A percentile compares a stretch with the other conserved stretches of the same genome.
phyloP scores from a whole-genome alignment of 1,140 invertebrate genomes.

The Aporrectodea caliginosa region DNA sequence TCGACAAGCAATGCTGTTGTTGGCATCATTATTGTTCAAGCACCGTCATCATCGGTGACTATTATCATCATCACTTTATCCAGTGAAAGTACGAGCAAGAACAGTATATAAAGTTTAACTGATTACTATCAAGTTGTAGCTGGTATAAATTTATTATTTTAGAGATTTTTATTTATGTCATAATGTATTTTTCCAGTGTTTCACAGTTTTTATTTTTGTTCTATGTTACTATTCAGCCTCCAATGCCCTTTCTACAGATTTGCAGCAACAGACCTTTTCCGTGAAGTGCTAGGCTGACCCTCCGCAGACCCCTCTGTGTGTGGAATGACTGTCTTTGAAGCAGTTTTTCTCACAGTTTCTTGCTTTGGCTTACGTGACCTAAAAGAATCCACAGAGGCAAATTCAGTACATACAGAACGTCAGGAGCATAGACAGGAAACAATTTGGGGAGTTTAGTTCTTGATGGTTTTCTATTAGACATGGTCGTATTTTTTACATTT shows the following conservation, averaged over 20 bases:
- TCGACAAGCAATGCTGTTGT: too few species aligned
- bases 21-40: too few species aligned
- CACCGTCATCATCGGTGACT: too few species aligned
- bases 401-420: neutral
- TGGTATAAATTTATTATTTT: neutral
- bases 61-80: too few species aligned
- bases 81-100: neutral
- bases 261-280: neutral
- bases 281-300: neutral
- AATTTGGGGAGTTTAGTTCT: neutral
- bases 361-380: neutral
- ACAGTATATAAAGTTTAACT: neutral
- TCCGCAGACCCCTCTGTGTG: neutral
- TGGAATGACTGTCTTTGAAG: neutral
- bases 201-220: too few species aligned
- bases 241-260: too few species aligned
- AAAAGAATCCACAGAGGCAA: neutral
- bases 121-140: neutral
- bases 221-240: too few species aligned
- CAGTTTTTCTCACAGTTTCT: neutral
- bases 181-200: neutral
- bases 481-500: neutral
- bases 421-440: neutral
- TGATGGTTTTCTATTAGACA: neutral
- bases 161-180: neutral